Percentiles rank a stretch among this genome's conserved stretches.
Evolutionary conservation across 2,797 vertebrate genomes (phyloP).

Genomic region (Orientallactaga sibirica): DNA sequence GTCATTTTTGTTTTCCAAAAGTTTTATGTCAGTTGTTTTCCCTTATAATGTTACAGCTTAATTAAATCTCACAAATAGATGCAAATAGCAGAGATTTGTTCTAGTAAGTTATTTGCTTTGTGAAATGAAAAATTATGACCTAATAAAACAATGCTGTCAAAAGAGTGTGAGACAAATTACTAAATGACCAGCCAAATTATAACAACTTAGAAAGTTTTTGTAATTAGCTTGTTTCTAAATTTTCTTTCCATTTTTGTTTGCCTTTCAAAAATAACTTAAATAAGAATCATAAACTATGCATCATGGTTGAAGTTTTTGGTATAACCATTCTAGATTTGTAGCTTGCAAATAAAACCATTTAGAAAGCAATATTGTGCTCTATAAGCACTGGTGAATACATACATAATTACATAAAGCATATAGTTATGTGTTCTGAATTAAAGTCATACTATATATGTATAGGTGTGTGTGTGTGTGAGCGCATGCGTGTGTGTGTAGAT

Average conservation of each 20-base stretch:
- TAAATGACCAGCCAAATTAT: not conserved
- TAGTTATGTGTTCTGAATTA: not conserved
- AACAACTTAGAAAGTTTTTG: not conserved
- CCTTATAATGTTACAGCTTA: not conserved
- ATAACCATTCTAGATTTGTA: not conserved
- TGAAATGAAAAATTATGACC: not conserved
- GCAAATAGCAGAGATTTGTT: not conserved
- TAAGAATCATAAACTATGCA: not conserved
- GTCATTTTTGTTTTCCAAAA: not conserved
- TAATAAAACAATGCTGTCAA: not conserved
- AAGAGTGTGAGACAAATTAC: not conserved
- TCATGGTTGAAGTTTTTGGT: not conserved
- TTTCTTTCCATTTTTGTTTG: not conserved
- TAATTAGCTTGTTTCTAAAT: not conserved
- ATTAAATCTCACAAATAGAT: not conserved
- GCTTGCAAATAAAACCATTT: not conserved
- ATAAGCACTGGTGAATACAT: not conserved
- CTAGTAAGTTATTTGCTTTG: slow-evolving; percentile 13
- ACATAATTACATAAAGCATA: not conserved
- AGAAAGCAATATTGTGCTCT: not conserved
- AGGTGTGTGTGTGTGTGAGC: too few species aligned
- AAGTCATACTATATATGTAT: not conserved
- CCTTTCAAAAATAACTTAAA: not conserved
- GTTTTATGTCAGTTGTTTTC: not conserved
- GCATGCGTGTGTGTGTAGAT: too few species aligned